Evolutionary conservation across 2,113 vertebrate species (phyloP).

Genomic region (Dicaeum eximium): DNA sequence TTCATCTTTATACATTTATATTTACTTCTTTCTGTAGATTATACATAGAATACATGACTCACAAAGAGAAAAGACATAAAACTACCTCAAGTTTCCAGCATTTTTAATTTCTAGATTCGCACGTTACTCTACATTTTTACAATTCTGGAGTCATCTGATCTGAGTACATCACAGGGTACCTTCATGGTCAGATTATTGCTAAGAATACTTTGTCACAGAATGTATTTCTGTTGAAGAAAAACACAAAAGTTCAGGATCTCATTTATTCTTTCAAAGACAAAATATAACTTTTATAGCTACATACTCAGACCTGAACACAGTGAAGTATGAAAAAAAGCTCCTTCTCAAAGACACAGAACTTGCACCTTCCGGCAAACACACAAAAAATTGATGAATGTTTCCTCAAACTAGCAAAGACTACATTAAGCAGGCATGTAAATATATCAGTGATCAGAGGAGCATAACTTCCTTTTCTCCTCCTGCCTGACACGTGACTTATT

Average conservation of each 20-base stretch:
- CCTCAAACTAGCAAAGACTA: neutral
- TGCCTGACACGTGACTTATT: accelerated
- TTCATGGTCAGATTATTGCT: neutral
- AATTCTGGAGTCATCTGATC: neutral
- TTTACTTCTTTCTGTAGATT: neutral
- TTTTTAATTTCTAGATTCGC: neutral
- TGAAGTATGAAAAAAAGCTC: neutral
- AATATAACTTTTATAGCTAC: neutral
- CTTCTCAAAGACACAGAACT: neutral
- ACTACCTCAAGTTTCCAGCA: neutral
- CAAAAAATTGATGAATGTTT: neutral
- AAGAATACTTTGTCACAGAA: neutral
- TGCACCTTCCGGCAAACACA: neutral
- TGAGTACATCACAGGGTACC: neutral
- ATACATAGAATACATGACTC: neutral
- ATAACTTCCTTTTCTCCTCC: neutral
- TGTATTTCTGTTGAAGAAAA: neutral
- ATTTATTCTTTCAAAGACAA: neutral
- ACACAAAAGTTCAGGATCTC: neutral
- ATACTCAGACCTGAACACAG: neutral
- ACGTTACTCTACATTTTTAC: neutral
- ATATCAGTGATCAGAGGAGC: neutral
- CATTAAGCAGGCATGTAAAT: neutral
- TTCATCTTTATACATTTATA: neutral
- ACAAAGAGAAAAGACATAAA: neutral